A percentile compares a stretch with the other conserved stretches of the same genome.
phyloP scores from a whole-genome alignment of 2,797 vertebrate species.

The Scyliorhinus canicula region DNA sequence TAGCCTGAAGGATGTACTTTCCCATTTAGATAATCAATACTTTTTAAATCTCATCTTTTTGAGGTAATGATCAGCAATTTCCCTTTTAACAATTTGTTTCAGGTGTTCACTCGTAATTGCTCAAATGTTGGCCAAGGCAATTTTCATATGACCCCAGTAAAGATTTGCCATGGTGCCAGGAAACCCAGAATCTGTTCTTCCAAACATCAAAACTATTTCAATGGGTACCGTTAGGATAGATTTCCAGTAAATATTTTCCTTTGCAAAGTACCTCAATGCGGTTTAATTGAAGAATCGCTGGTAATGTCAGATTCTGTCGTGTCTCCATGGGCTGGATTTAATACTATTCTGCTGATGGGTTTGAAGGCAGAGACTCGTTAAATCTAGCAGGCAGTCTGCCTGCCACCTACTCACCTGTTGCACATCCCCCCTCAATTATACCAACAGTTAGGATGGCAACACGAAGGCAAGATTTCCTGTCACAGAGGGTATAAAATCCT shows the following conservation, averaged over 20 bases:
- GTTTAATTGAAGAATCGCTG: no score
- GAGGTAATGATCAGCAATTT: conserved; percentile 31
- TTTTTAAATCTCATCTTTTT: conserved; percentile 17
- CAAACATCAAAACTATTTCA: conserved; percentile 35
- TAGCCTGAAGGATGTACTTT: conserved; percentile 38
- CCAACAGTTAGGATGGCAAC: no score
- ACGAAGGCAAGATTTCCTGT: no score
- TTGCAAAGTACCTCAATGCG: background rate
- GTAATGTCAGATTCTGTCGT: background rate
- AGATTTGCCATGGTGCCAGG: conserved; percentile 23
- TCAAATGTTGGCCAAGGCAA: conserved; percentile 39
- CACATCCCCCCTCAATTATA: no score
- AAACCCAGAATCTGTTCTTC: conserved; percentile 37
- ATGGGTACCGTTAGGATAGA: background rate
- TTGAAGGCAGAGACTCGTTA: no score
- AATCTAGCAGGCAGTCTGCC: no score
- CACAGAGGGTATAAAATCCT: no score
- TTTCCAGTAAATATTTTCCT: background rate
- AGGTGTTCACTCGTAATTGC: conserved; percentile 41
- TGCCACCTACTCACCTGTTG: no score
- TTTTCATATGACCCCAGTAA: conserved; percentile 29
- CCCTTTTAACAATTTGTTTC: conserved; percentile 37
- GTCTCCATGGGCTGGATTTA: background rate
- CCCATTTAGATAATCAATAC: background rate
- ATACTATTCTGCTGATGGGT: no score